Evolutionary conservation across 1,140 invertebrate species (phyloP).

Genomic region (Anastrepha ludens): DNA sequence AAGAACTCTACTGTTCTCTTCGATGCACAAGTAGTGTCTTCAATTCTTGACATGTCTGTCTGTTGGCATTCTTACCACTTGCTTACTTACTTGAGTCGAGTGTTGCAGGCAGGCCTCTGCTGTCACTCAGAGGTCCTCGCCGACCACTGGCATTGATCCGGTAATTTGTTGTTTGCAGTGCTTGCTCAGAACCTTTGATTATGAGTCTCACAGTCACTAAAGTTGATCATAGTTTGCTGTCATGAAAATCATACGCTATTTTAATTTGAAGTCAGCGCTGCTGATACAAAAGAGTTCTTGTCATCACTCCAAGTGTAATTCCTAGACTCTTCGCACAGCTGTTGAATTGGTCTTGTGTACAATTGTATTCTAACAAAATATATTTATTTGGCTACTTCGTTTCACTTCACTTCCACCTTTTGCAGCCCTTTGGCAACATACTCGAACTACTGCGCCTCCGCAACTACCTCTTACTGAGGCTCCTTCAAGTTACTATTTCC

Average conservation of each 20-base stretch:
- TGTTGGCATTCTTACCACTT: neutral
- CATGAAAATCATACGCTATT: neutral
- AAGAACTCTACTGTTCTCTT: neutral
- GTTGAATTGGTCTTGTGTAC: neutral
- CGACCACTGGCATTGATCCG: neutral
- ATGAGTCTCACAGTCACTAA: neutral
- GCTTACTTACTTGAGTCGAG: neutral
- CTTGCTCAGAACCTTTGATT: slow-evolving; percentile 19
- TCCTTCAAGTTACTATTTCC: neutral
- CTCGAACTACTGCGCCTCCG: neutral
- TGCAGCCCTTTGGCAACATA: neutral
- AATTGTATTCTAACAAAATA: neutral
- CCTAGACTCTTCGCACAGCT: neutral
- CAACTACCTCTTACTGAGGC: neutral
- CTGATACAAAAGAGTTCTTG: neutral
- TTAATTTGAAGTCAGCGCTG: neutral
- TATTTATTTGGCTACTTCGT: no score
- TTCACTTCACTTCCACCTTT: neutral
- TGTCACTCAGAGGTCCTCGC: neutral
- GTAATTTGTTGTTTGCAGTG: slow-evolving; percentile 28
- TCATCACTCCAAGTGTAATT: neutral
- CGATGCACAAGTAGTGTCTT: slow-evolving; percentile 24
- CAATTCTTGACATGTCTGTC: neutral
- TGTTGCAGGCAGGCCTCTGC: neutral
- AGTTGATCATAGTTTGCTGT: neutral